phyloP scores from a whole-genome alignment of 2,888 invertebrate genomes.

The Nemapogon koenigi region DNA sequence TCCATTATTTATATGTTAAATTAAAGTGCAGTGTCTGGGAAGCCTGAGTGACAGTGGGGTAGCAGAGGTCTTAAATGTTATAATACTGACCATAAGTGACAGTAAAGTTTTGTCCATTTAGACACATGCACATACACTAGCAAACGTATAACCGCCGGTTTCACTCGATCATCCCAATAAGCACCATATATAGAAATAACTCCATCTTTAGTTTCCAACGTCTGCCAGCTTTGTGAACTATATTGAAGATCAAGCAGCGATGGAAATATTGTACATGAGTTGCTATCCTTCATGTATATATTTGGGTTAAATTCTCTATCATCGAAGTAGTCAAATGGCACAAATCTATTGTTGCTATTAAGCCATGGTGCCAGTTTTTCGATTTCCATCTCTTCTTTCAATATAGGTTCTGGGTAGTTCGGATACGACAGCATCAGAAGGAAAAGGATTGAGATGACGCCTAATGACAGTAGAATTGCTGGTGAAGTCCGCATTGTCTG shows the following conservation, averaged over 20 bases:
- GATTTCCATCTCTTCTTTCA: too few species aligned
- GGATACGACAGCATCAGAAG: too few species aligned
- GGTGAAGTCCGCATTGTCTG: too few species aligned
- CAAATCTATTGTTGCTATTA: slow-evolving; percentile 1
- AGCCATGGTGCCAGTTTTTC: slow-evolving; percentile 1
- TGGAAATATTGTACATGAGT: slow-evolving; percentile 1
- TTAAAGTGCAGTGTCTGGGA: too few species aligned
- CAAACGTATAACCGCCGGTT: background rate
- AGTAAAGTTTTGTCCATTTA: slow-evolving; percentile 1
- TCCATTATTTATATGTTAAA: too few species aligned
- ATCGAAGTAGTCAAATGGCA: background rate
- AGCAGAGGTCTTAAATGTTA: too few species aligned
- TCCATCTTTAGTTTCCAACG: background rate
- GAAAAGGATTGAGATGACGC: too few species aligned
- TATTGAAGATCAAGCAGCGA: slow-evolving; percentile 1
- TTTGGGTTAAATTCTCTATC: background rate
- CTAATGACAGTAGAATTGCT: too few species aligned
- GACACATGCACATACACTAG: background rate
- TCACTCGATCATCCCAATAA: slow-evolving; percentile 4
- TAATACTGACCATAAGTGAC: slow-evolving; percentile 4
- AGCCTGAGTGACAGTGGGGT: too few species aligned
- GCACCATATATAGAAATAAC: background rate
- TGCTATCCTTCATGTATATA: background rate
- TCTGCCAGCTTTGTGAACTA: slow-evolving; percentile 1
- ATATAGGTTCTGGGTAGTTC: too few species aligned